Percentiles rank a stretch among this genome's conserved stretches.
These are phyloP conservation scores for Notarius lentiginosus DNA, from an alignment of 2,113 vertebrate species.

Conservation along the genomic window DNA sequence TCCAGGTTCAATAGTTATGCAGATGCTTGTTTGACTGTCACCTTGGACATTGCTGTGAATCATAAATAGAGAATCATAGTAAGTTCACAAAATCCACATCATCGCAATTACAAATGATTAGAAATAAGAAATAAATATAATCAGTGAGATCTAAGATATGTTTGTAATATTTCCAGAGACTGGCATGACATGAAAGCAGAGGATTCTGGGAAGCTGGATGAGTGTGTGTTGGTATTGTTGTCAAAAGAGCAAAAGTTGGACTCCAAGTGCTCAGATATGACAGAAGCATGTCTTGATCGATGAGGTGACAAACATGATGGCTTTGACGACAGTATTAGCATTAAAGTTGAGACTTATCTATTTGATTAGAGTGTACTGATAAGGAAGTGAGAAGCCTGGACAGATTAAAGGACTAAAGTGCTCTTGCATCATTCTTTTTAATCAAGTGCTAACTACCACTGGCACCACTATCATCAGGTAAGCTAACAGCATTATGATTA, in stretches of 20 bases:
- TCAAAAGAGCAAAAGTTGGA: background rate
- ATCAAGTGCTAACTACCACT: background rate
- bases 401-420: background rate
- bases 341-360: background rate
- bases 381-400: background rate
- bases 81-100: background rate
- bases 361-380: background rate
- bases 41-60: slow-evolving; percentile 87
- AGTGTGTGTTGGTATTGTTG: background rate
- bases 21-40: slow-evolving; percentile 96
- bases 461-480: background rate
- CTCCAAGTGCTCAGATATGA: background rate
- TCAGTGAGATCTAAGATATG: background rate
- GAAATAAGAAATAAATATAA: background rate
- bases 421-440: no score
- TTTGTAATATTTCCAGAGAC: background rate
- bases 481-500: background rate
- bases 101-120: background rate
- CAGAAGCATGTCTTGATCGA: background rate
- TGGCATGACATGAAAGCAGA: background rate
- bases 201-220: background rate
- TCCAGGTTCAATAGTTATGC: slow-evolving; percentile 97
- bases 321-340: background rate
- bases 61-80: slow-evolving; percentile 11
- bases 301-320: background rate